Evolutionary conservation across 2,797 vertebrate genomes (phyloP), one percentile per base, ranked within the genome.

Genomic region (Leptodactylus fallax): DNA sequence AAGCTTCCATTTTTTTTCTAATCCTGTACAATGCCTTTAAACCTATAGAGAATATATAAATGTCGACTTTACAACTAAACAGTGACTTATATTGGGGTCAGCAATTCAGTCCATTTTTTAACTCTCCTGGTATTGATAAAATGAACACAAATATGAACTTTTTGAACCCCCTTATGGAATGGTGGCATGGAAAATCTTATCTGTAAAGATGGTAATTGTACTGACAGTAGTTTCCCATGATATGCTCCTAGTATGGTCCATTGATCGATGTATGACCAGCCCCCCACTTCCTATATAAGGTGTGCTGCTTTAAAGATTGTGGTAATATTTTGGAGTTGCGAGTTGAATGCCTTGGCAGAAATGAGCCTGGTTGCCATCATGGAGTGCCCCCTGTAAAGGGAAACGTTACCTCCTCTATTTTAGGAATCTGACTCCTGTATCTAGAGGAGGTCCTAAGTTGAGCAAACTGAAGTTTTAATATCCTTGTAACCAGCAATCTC

Each of bases 311-410:
- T 88, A 51, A 61, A 81, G 72, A 76, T 74, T 79, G 71, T 86
- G 88, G 61, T 83, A 61, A 69, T 47, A 67, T 60, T 82, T 83
- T 86, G 84, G 67, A 82, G 79, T 83, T 86, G 83, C 16, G 51
- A 72, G 60, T 81, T 89, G 84, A 89, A 89, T 89, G 88, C 88
- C 84, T 82, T 78, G 27, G 83, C 88, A 89, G 88, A 89, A 89
- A 89, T 89, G 69, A 76, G 45, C 47, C 82, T 45, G 65, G 76
- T 72, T 72, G 12, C 76, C 45, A 61, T 55, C 49, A 19, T 27
- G 36, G 71, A 74, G 45, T 10, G 11, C 10, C 72, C 67, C 27
- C 25, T 58, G 65, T 72, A 58, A 72, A 72, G 25, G 81, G 51
- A 83, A 83, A 72, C 25, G 9, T 71, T 45, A 60, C 55, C 36